A percentile compares a stretch with the other conserved stretches of the same genome.
phyloP scores from a whole-genome alignment of 2,113 vertebrate genomes.

The Tupaia chinensis region DNA sequence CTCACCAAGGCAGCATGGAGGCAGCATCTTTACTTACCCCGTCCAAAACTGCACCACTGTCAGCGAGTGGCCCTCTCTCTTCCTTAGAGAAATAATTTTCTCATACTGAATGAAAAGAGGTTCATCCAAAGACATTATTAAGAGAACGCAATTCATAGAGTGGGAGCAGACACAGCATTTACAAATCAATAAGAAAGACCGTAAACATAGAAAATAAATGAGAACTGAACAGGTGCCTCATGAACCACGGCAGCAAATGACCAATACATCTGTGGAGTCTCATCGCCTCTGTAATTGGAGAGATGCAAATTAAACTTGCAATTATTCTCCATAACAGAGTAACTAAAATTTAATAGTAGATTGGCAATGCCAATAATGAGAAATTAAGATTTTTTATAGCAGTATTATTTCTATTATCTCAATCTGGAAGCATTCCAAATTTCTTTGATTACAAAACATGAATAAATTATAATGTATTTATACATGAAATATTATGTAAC shows the following conservation, averaged over 20 bases:
- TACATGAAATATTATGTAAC: not conserved
- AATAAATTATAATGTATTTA: not conserved
- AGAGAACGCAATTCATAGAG: not conserved
- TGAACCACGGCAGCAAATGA: not conserved
- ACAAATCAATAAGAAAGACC: not conserved
- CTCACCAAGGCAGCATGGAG: rapidly evolving
- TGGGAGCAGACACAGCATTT: not conserved
- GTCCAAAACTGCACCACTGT: not conserved
- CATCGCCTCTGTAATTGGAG: not conserved
- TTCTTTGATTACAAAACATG: not conserved
- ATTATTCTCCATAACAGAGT: constrained; percentile 1
- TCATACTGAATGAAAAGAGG: not conserved
- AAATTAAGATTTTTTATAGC: not conserved
- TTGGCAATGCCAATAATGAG: not conserved
- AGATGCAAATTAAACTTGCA: not conserved
- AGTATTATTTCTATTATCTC: not conserved
- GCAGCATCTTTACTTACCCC: not conserved
- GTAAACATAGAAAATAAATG: not conserved
- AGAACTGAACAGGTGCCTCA: not conserved
- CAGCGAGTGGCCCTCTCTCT: not conserved
- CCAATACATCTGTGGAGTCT: not conserved
- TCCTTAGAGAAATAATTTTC: not conserved
- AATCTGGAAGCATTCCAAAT: not conserved
- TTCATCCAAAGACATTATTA: not conserved
- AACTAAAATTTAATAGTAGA: not conserved